Conservation (phyloP, 1,140 invertebrate species). For the Galendromus occidentalis region DNA sequence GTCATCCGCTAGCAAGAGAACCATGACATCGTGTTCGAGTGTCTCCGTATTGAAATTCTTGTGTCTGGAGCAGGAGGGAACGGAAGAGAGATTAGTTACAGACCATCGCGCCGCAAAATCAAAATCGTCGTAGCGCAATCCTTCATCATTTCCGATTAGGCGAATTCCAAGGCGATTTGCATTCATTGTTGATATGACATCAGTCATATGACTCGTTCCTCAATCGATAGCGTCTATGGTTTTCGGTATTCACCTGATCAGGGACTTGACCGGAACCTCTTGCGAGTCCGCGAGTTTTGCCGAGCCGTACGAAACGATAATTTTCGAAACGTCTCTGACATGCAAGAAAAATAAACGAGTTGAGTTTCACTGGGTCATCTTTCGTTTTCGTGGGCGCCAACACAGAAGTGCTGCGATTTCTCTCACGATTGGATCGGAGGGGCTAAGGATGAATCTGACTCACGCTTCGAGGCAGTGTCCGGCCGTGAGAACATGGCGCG, state of each 20-base stretch:
- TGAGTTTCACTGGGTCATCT: not conserved
- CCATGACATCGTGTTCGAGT: not conserved
- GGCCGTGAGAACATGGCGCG: not conserved
- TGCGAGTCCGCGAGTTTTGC: too few relatives aligned
- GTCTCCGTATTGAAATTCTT: not conserved
- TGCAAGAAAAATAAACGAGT: not conserved
- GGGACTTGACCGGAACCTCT: too few relatives aligned
- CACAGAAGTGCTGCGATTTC: not conserved
- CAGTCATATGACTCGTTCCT: too few relatives aligned
- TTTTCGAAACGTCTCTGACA: not conserved
- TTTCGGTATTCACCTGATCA: too few relatives aligned
- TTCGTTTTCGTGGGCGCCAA: not conserved
- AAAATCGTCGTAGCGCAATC: not conserved
- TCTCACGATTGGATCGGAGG: not conserved
- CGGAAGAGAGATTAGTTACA: not conserved
- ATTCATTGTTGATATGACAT: not conserved
- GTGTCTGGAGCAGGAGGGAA: not conserved
- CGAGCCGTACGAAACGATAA: too few relatives aligned
- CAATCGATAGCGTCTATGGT: too few relatives aligned
- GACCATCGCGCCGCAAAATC: not conserved
- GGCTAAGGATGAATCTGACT: not conserved
- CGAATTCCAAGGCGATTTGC: not conserved
- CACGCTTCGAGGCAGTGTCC: not conserved
- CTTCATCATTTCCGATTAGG: not conserved
- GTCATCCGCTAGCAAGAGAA: not conserved